Conservation (phyloP, 2,888 invertebrate species). For the Pantelozetes paolii region DNA sequence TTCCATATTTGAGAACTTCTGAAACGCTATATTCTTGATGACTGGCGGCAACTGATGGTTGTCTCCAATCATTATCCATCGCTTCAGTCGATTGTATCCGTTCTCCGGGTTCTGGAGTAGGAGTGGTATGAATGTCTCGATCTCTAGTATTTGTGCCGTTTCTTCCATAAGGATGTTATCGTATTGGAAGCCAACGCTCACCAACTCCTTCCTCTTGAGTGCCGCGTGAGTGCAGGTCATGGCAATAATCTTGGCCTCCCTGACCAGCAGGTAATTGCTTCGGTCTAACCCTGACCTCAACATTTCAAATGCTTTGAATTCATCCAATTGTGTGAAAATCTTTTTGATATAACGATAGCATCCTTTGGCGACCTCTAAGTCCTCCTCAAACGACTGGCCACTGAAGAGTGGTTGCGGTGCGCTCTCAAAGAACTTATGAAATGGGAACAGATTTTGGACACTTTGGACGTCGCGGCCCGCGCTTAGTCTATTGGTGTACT, state of each 20-base stretch:
- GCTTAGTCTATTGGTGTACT: conserved; percentile 58
- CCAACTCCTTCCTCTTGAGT: conserved; percentile 88
- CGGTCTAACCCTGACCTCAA: conserved; percentile 90
- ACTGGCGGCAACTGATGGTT: conserved; percentile 99
- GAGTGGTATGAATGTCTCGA: conserved; percentile 97
- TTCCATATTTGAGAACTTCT: conserved; percentile 99
- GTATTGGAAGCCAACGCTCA: conserved; percentile 90
- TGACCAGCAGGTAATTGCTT: conserved; percentile 91
- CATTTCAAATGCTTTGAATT: conserved; percentile 96
- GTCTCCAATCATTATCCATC: conserved; percentile 99
- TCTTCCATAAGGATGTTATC: conserved; percentile 99
- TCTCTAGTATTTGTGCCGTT: conserved; percentile 96
- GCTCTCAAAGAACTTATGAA: conserved; percentile 84
- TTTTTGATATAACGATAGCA: conserved; percentile 90
- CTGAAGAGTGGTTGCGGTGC: conserved; percentile 80
- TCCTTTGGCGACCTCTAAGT: conserved; percentile 81
- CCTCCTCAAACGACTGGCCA: conserved; percentile 68
- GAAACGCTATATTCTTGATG: conserved; percentile 99
- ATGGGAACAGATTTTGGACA: conserved; percentile 74
- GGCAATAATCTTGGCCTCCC: conserved; percentile 98
- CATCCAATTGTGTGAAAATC: conserved; percentile 94
- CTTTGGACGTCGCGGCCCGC: conserved; percentile 56
- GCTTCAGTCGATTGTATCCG: conserved; percentile 86
- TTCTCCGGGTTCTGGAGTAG: conserved; percentile 97
- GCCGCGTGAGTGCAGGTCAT: conserved; percentile 99